A percentile compares a stretch with the other conserved stretches of the same genome.
Conservation (phyloP, 2,888 invertebrate genomes). For the Meteorus colon region DNA sequence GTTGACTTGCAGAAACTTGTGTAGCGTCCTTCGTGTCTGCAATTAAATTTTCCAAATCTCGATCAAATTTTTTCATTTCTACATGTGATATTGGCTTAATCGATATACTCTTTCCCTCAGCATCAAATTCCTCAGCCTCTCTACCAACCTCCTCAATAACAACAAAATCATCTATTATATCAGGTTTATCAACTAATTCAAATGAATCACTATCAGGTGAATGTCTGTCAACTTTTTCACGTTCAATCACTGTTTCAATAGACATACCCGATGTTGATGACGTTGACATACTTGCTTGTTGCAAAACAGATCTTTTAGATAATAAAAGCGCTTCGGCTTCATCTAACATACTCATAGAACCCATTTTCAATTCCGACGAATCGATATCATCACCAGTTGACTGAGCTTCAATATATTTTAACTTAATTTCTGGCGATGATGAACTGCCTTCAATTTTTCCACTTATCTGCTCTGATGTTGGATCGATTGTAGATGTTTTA, state of each 20-base stretch:
- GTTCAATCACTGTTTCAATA: constrained; percentile 68
- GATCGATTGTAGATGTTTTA: constrained; percentile 68
- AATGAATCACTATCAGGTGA: constrained; percentile 90
- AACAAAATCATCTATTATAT: constrained; percentile 90
- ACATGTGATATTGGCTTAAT: constrained; percentile 75
- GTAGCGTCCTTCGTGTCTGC: constrained; percentile 55
- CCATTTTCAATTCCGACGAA: constrained; percentile 41
- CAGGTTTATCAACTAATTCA: constrained; percentile 90
- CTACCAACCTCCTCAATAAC: constrained; percentile 91
- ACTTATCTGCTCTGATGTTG: constrained; percentile 65
- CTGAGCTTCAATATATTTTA: constrained; percentile 55
- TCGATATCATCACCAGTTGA: constrained; percentile 55
- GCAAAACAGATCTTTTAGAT: constrained; percentile 58
- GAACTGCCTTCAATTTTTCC: constrained; percentile 59
- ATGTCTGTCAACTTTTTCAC: constrained; percentile 70
- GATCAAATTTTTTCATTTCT: constrained; percentile 76
- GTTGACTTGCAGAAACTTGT: constrained; percentile 48
- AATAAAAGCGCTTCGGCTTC: constrained; percentile 43
- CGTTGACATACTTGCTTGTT: constrained; percentile 69
- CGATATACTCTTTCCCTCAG: constrained; percentile 86
- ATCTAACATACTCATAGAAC: constrained; percentile 25
- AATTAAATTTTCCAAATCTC: constrained; percentile 75
- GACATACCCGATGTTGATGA: constrained; percentile 69
- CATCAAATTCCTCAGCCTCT: constrained; percentile 88
- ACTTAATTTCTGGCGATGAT: constrained; percentile 54